Percentiles rank a stretch among this genome's conserved stretches.
Evolutionary conservation across 2,113 vertebrate genomes (phyloP).

Genomic region (Scortum barcoo): DNA sequence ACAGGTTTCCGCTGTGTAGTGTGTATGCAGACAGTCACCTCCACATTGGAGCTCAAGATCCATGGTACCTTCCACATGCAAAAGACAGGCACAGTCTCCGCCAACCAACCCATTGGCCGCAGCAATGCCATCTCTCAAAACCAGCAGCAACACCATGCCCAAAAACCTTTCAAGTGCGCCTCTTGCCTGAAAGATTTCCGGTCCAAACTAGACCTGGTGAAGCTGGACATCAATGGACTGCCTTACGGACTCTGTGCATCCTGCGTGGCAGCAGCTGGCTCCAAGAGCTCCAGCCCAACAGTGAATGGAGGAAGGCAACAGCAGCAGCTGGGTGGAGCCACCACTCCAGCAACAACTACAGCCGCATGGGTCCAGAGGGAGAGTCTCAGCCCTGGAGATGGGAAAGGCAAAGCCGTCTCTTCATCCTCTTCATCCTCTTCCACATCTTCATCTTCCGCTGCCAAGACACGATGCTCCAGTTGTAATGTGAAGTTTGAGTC

Average conservation of each 20-base stretch:
- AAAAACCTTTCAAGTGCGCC: constrained; percentile 95
- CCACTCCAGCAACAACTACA: constrained; percentile 82
- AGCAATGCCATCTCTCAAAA: constrained; percentile 70
- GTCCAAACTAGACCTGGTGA: constrained; percentile 96
- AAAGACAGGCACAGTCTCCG: constrained; percentile 93
- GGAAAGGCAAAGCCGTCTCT: constrained; percentile 90
- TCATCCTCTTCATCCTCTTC: constrained; percentile 84
- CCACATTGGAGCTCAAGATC: constrained; percentile 98
- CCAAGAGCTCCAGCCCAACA: constrained; percentile 93
- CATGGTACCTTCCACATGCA: constrained; percentile 99
- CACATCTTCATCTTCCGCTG: constrained; percentile 76
- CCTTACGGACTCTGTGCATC: constrained; percentile 95
- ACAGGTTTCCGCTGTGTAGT: constrained; percentile 99
- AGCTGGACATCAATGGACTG: constrained; percentile 97
- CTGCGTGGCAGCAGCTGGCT: constrained; percentile 90
- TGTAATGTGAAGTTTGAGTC: constrained; percentile 99
- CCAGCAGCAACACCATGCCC: constrained; percentile 85
- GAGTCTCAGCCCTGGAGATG: constrained; percentile 89
- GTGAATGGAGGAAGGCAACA: constrained; percentile 89
- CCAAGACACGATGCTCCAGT: constrained; percentile 95
- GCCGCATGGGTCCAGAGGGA: constrained; percentile 87
- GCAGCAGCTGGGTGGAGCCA: constrained; percentile 68
- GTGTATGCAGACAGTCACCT: constrained; percentile 99
- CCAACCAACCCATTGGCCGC: constrained; percentile 86
- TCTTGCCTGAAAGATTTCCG: constrained; percentile 98